Evolutionary conservation across 2,113 vertebrate genomes (phyloP).

Genomic region (Hiodon alosoides): DNA sequence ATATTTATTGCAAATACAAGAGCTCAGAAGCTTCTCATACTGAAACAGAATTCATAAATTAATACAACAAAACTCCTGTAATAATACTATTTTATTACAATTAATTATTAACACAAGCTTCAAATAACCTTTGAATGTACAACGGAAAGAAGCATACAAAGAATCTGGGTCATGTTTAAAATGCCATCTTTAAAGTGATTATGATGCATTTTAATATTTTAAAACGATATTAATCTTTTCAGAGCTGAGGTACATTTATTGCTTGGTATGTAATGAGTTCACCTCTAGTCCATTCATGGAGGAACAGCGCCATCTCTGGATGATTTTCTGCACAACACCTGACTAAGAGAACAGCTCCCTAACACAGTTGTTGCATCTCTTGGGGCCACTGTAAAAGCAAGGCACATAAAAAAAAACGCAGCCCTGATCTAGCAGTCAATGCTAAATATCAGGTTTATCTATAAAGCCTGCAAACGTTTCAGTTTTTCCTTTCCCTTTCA

Average conservation of each 20-base stretch:
- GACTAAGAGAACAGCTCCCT: not conserved
- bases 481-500: too few species aligned
- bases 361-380: not conserved
- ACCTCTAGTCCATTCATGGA: constrained; percentile 24
- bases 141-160: not conserved
- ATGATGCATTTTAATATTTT: constrained; percentile 7
- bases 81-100: not conserved
- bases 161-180: not conserved
- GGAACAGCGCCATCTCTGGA: constrained; percentile 43
- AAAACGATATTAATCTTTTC: constrained; percentile 12
- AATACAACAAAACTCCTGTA: constrained; percentile 2
- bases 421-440: too few species aligned
- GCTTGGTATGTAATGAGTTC: not conserved
- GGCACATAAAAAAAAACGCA: too few species aligned
- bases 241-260: not conserved
- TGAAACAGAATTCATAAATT: not conserved
- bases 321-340: constrained; percentile 15
- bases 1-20: too few species aligned
- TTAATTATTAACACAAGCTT: not conserved
- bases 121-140: not conserved
- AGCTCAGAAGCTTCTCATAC: not conserved
- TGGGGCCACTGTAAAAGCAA: too few species aligned
- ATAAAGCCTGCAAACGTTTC: too few species aligned
- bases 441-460: too few species aligned
- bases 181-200: not conserved